Base-by-base conservation (phyloP, 37 sponge, comb jelly and placozoan genomes). In the Spongilla lacustris region DNA sequence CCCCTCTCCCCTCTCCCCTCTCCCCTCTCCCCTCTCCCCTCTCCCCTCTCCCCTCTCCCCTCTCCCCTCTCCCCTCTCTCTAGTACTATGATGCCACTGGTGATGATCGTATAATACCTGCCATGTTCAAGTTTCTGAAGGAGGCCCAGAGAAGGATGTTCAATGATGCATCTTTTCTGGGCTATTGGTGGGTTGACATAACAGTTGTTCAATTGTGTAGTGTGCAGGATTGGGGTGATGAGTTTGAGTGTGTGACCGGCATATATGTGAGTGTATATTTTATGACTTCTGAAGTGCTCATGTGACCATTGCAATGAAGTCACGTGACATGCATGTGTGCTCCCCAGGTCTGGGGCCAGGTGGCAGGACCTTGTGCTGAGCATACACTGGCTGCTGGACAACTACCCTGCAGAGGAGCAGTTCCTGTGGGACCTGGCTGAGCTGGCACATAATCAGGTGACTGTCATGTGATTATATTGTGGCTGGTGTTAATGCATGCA, bases 381-480 rank as follows among this genome's bases (percentile, higher is more conserved):
- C 23, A 35, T 86, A 0, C 94, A 93, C 76, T 93, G 94, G 94
- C 24, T 93, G 37, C 58, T 93, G 34, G 94, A 93, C 13, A 71
- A 82, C 66, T 66, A 88, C 27, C 75, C 86, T 0, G 31, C 30
- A 29, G 36, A 93, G 72, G 94, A 93, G 84, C 94, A 93, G 87
- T 69, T 86, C 41, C 73, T 93, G 12, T 93, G 94, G 94, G 94
- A 93, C 68, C 30, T 93, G 46, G 94, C 94, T 32, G 94, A 93
- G 76, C 81, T 86, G 21, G 46, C 84, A 2, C 84, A 89, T n/a
- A 71, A 93, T 26, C 94, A 90, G 71, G 89, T 88, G 30, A 46
- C 46, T 46, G 46, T 46, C 46, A 46, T 8, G 4, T 27, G n/a
- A 33, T 6, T 33, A 35, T 27, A 4, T n/a, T n/a, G n/a, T n/a